Percentiles rank a stretch among this genome's conserved stretches.
Evolutionary conservation across 2,888 invertebrate species (phyloP).

Genomic region (Hypselothyrea guttata): DNA sequence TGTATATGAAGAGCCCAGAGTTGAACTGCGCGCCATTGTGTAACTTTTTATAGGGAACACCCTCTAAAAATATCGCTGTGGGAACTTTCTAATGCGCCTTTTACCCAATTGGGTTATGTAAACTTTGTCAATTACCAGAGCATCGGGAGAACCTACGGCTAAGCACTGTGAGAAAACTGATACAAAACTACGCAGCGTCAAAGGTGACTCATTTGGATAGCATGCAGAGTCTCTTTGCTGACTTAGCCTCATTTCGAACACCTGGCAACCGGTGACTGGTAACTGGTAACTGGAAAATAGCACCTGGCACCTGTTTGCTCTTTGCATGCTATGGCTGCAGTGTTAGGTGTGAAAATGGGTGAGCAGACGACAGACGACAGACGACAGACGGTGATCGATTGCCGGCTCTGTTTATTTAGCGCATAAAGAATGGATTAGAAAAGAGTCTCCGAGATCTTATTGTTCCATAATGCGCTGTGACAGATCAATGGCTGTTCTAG

Average conservation of each 20-base stretch:
- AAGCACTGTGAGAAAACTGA: slow-evolving; percentile 70
- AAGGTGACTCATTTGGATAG: slow-evolving; percentile 62
- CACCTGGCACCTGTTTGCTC: slow-evolving; percentile 45
- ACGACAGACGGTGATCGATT: slow-evolving; percentile 56
- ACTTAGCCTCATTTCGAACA: slow-evolving; percentile 67
- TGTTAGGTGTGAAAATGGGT: slow-evolving; percentile 64
- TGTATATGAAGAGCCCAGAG: slow-evolving; percentile 13
- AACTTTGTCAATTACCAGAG: slow-evolving; percentile 58
- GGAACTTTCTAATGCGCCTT: slow-evolving; percentile 64
- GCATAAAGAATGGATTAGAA: not conserved
- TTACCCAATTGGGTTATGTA: slow-evolving; percentile 61
- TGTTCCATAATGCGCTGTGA: slow-evolving; percentile 53
- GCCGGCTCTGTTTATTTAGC: slow-evolving; percentile 1
- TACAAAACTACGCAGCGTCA: slow-evolving; percentile 52
- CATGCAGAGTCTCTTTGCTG: slow-evolving; percentile 62
- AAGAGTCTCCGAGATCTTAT: slow-evolving; percentile 44
- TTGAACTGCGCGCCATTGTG: not conserved
- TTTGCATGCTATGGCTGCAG: slow-evolving; percentile 6
- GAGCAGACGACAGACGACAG: too few relatives aligned
- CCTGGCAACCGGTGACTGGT: slow-evolving; percentile 51
- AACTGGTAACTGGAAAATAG: slow-evolving; percentile 7
- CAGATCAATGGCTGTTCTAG: slow-evolving; percentile 29
- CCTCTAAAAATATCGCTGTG: slow-evolving; percentile 43
- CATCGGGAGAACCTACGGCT: slow-evolving; percentile 21
- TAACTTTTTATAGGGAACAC: slow-evolving; percentile 26